phyloP scores from a whole-genome alignment of 53 echinoderm and acorn worm genomes.

The Temnopleurus reevesii region DNA sequence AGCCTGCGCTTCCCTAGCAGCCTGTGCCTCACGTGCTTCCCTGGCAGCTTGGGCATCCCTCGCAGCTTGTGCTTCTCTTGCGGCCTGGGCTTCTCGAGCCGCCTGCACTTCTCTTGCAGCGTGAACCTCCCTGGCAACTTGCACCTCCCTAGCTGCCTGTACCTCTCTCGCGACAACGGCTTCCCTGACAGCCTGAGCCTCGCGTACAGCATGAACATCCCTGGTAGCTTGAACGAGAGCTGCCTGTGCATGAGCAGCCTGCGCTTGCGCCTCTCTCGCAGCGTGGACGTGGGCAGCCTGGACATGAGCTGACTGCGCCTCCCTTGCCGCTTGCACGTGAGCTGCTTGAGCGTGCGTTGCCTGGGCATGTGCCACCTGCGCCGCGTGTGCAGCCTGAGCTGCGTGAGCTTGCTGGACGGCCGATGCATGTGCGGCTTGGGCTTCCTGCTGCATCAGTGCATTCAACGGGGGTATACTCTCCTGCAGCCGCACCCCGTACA shows the following conservation, averaged over 20 bases:
- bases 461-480: not conserved
- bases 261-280: slow-evolving; percentile 48
- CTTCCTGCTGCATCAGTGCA: slow-evolving; percentile 47
- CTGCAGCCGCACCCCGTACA: slow-evolving; percentile 34
- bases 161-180: slow-evolving; percentile 49
- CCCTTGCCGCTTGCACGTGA: slow-evolving; percentile 48
- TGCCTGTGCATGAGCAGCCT: slow-evolving; percentile 55
- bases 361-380: slow-evolving; percentile 66
- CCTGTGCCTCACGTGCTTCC: slow-evolving; percentile 25
- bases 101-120: slow-evolving; percentile 36
- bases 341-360: slow-evolving; percentile 54
- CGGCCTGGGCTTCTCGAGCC: slow-evolving; percentile 12
- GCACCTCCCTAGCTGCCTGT: slow-evolving; percentile 34
- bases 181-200: slow-evolving; percentile 64
- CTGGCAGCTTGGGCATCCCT: slow-evolving; percentile 39
- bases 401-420: slow-evolving; percentile 57
- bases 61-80: slow-evolving; percentile 39
- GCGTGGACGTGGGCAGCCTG: slow-evolving; percentile 53
- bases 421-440: slow-evolving; percentile 57
- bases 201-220: slow-evolving; percentile 46
- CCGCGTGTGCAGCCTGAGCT: slow-evolving; percentile 50
- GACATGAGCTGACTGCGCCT: slow-evolving; percentile 55
- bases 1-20: slow-evolving; percentile 14
- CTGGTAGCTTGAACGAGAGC: slow-evolving; percentile 50
- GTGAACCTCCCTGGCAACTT: slow-evolving; percentile 29